Conservation (phyloP, 2,888 invertebrate species). For the Macaria liturata region DNA sequence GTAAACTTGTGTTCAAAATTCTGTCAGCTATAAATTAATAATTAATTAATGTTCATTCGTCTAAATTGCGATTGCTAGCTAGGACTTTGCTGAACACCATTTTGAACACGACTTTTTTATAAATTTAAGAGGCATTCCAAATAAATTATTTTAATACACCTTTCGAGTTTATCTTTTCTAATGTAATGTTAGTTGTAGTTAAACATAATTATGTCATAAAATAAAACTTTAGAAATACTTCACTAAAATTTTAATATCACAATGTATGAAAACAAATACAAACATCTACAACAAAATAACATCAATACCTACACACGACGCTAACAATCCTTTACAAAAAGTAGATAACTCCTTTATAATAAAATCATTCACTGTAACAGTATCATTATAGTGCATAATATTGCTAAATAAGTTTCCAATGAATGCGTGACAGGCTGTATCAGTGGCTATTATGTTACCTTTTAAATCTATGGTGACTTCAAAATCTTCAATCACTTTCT, state of each 20-base stretch:
- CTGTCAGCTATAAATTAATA: constrained; percentile 38
- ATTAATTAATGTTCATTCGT: constrained; percentile 1
- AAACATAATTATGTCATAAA: too few species aligned
- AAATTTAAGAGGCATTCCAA: constrained; percentile 35
- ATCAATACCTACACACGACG: constrained; percentile 69
- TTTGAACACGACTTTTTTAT: constrained; percentile 70
- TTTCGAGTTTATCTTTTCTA: constrained; percentile 20
- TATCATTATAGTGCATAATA: constrained; percentile 48
- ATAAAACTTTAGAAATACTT: too few species aligned
- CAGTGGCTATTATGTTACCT: constrained; percentile 69
- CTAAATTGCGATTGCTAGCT: too few species aligned
- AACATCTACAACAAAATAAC: constrained; percentile 61
- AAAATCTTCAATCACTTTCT: constrained; percentile 33
- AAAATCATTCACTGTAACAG: constrained; percentile 63
- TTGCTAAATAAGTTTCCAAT: constrained; percentile 68
- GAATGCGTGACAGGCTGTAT: constrained; percentile 69
- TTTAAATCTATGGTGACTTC: constrained; percentile 65
- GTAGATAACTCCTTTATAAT: constrained; percentile 64
- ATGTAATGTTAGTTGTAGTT: too few species aligned
- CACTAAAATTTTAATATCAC: constrained; percentile 31
- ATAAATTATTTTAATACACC: constrained; percentile 47
- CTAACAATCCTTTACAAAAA: constrained; percentile 73
- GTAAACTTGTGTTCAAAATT: constrained; percentile 73
- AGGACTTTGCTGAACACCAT: constrained; percentile 46
- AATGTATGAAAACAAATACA: constrained; percentile 7